A percentile compares a stretch with the other conserved stretches of the same genome.
Conservation (phyloP, 2,113 vertebrate species). For the Spea multiplicata region DNA sequence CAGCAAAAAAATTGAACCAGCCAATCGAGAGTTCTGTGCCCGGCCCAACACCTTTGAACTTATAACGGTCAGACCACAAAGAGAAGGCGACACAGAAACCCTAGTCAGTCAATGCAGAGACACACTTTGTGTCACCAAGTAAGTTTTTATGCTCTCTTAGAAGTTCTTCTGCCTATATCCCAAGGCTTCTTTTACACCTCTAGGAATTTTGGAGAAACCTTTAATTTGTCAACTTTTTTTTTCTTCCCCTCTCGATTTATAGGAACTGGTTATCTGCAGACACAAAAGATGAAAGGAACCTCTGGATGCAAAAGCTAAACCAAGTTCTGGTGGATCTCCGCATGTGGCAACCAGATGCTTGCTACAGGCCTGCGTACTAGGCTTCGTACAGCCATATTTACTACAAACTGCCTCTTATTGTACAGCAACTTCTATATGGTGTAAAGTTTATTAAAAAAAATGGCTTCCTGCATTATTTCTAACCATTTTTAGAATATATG, state of each 20-base stretch:
- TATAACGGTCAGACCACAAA: conserved; percentile 86
- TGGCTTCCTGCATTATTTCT: not conserved
- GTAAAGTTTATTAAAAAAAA: conserved; percentile 5
- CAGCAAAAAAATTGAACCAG: conserved; percentile 84
- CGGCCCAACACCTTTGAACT: conserved; percentile 92
- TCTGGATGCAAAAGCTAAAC: conserved; percentile 96
- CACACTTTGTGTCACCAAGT: conserved; percentile 95
- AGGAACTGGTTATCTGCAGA: conserved; percentile 98
- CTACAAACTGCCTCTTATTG: not conserved
- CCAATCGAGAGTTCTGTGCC: conserved; percentile 92
- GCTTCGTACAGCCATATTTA: conserved; percentile 51
- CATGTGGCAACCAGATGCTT: conserved; percentile 93
- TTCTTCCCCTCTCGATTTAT: conserved; percentile 35
- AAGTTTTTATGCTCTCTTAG: conserved; percentile 50
- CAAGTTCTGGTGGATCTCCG: conserved; percentile 89
- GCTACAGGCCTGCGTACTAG: conserved; percentile 77
- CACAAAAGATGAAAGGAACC: conserved; percentile 91
- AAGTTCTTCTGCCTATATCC: too few relatives aligned
- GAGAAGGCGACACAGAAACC: conserved; percentile 88
- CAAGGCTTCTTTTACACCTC: too few relatives aligned
- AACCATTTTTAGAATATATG: not conserved
- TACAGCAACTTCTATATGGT: not conserved
- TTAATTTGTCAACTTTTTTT: not conserved
- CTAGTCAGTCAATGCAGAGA: conserved; percentile 90
- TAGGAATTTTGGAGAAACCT: too few relatives aligned